phyloP scores from a whole-genome alignment of 2,113 vertebrate species.

The Hippopotamus amphibius region DNA sequence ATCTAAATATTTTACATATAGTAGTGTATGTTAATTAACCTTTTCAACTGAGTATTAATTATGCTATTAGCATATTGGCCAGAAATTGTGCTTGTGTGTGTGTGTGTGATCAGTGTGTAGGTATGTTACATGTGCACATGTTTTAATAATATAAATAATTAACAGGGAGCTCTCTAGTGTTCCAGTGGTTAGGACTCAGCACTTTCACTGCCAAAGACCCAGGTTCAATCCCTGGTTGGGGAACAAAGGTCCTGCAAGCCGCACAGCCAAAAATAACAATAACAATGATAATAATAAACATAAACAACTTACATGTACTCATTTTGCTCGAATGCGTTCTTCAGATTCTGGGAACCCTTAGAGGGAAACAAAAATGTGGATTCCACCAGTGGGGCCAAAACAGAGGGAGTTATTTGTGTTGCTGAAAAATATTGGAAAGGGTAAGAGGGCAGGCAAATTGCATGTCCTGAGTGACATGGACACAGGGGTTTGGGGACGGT shows the following conservation, averaged over 20 bases:
- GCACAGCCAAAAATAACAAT: no score
- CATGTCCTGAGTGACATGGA: background rate
- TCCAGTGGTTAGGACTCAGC: no score
- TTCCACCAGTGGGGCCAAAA: background rate
- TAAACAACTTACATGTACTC: background rate
- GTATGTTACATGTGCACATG: background rate
- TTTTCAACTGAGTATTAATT: background rate
- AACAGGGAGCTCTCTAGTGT: background rate
- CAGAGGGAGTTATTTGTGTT: background rate
- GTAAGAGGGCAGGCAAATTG: background rate
- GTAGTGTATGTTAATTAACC: background rate
- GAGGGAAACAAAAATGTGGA: background rate
- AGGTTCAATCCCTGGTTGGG: no score
- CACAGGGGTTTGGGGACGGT: background rate
- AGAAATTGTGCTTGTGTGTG: background rate
- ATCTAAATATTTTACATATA: background rate
- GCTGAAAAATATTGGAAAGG: background rate
- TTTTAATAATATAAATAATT: conserved; percentile 31
- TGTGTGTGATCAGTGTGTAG: background rate
- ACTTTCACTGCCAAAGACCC: no score
- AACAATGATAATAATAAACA: background rate
- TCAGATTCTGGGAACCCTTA: background rate
- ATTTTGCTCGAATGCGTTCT: background rate
- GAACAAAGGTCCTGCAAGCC: no score
- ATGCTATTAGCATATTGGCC: background rate